Base-by-base conservation (phyloP, 2,888 invertebrate genomes). In the Sarcophaga caerulescens region DNA sequence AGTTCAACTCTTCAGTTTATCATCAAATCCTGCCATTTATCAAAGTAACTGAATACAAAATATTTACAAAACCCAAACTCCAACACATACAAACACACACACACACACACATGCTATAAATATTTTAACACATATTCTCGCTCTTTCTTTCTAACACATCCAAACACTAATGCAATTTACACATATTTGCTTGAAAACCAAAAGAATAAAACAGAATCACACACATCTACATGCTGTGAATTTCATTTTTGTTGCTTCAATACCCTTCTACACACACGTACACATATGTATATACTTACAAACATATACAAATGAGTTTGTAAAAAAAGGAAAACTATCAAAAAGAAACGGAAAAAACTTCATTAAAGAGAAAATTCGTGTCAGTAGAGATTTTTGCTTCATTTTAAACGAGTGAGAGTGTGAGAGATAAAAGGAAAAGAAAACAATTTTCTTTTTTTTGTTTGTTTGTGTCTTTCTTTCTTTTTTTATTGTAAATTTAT, bases 11-110 rank as follows among this genome's bases (percentile, higher is more conserved):
- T 86, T 81, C 84, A 84, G 86, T 86, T 86, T 84, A 86, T 86
- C 86, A 86, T 86, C 81, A 84, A 85, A 85, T 85, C 82, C 82
- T 62, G 83, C 77, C 86, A 88, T 88, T 88, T 87, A 87, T 87
- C 88, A 88, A 87, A 81, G 86, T 78, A 81, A 78, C 78, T 80
- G 76, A 44, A 78, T 76, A 76, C 59, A 83, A 76, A 63, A 85
- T 45, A 76, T 21, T 74, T 59, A 60, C 45, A 63, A 19, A n/a
- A 25, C 63, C 21, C 17, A 63, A 11, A 62, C 19, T 10, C 19
- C 45, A 23, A 62, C 21, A 23, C 21, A 52, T 47, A 63, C 35
- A 65, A 5, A 79, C 62, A n/a, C 19, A 63, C 57, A 57, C 4
- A 35, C 17, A 19, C 6, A 60, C n/a, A n/a, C n/a, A n/a, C n/a